These are phyloP conservation scores for Rachycentron canadum DNA, from an alignment of 2,797 vertebrate genomes.

Conservation along the genomic window DNA sequence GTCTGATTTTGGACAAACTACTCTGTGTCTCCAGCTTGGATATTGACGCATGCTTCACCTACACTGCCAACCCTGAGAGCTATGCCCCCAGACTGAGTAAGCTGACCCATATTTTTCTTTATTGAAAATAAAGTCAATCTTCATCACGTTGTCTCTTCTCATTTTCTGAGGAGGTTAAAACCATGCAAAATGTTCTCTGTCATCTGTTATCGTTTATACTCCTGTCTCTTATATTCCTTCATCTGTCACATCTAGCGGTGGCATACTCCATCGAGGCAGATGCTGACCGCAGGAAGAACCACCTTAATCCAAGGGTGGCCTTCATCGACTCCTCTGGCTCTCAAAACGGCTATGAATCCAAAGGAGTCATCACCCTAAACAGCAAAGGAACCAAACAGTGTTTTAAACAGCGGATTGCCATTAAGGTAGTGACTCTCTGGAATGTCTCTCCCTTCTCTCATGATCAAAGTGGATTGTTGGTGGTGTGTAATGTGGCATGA, in stretches of 20 bases:
- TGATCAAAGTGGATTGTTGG: not conserved
- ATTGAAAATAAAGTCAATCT: not conserved
- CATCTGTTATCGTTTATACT: not conserved
- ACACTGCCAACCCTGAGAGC: constrained; percentile 85
- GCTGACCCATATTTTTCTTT: constrained; percentile 47
- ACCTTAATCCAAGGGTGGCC: constrained; percentile 84
- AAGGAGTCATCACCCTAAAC: constrained; percentile 80
- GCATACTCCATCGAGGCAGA: constrained; percentile 88
- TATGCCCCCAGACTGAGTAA: constrained; percentile 91
- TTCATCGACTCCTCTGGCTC: constrained; percentile 69
- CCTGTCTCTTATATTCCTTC: not conserved
- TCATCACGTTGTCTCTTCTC: not conserved
- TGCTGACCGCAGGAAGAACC: constrained; percentile 80
- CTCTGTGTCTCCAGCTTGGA: constrained; percentile 83
- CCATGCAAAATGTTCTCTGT: not conserved
- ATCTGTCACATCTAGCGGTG: constrained; percentile 81
- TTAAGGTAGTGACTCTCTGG: constrained; percentile 85
- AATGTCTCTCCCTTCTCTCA: not conserved
- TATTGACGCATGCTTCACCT: constrained; percentile 91
- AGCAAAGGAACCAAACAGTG: constrained; percentile 84
- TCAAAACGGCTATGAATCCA: constrained; percentile 71
- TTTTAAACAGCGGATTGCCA: constrained; percentile 72
- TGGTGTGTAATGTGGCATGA: not conserved
- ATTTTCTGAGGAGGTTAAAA: too few relatives aligned
- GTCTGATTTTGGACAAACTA: constrained; percentile 23